phyloP scores from a whole-genome alignment of 2,888 invertebrate species.

The Patella ulyssiponensis region DNA sequence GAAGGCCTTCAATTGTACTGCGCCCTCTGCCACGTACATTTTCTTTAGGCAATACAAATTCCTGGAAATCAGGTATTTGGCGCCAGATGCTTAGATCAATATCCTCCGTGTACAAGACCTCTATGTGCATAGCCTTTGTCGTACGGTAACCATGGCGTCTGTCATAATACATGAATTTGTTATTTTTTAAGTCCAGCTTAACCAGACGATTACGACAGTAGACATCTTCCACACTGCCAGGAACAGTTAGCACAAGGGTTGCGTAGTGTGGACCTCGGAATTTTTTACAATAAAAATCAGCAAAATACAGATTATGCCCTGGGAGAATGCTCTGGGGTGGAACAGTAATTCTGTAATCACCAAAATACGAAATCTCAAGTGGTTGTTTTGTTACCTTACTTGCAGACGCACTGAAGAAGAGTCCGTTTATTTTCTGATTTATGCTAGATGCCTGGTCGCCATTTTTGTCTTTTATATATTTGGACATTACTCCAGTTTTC shows the following conservation, averaged over 20 bases:
- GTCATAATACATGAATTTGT: conserved; percentile 32
- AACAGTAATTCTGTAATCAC: conserved; percentile 32
- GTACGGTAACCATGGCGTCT: not conserved
- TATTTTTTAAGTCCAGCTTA: conserved; percentile 26
- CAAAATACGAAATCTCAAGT: conserved; percentile 38
- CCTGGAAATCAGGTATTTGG: too few species aligned
- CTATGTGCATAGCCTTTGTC: not conserved
- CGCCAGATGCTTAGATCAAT: not conserved
- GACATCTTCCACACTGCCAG: conserved; percentile 17
- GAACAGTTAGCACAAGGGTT: conserved; percentile 56
- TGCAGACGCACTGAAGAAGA: conserved; percentile 17
- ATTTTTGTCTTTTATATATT: conserved; percentile 22
- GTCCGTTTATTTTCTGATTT: conserved; percentile 17
- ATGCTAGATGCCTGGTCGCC: conserved; percentile 20
- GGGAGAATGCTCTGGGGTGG: conserved; percentile 27
- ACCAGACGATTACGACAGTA: conserved; percentile 33
- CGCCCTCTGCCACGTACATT: not conserved
- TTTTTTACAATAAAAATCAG: conserved; percentile 70
- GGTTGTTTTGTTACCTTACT: conserved; percentile 36
- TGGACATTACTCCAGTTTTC: conserved; percentile 17
- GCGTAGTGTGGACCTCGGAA: conserved; percentile 59
- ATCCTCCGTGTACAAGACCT: not conserved
- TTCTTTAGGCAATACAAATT: not conserved
- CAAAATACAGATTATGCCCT: conserved; percentile 58
- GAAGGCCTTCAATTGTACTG: not conserved